phyloP scores from a whole-genome alignment of 2,113 vertebrate species.

The Eublepharis macularius region DNA sequence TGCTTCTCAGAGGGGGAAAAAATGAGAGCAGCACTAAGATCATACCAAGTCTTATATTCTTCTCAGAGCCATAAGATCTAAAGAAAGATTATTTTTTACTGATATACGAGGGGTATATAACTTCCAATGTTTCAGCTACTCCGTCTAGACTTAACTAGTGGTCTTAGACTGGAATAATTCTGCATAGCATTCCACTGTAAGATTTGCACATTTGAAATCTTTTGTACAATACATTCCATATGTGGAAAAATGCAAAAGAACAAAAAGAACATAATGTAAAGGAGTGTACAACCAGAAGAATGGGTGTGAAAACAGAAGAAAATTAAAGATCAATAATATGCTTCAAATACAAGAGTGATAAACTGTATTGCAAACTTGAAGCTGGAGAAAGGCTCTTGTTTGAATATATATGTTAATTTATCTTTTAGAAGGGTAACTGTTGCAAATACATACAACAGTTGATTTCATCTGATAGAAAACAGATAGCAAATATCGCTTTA shows the following conservation, averaged over 20 bases:
- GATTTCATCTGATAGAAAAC: not conserved
- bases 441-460: too few relatives aligned
- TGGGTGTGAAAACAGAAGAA: not conserved
- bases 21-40: not conserved
- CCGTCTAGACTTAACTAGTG: too few relatives aligned
- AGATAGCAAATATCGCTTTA: slow-evolving; percentile 2
- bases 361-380: not conserved
- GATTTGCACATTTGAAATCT: too few relatives aligned
- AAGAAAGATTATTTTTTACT: not conserved
- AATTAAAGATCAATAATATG: not conserved
- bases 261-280: not conserved
- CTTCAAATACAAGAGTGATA: not conserved
- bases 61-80: not conserved
- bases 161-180: too few relatives aligned
- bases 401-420: not conserved
- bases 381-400: not conserved
- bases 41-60: not conserved
- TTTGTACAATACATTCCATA: too few relatives aligned
- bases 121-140: not conserved
- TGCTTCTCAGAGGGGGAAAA: not conserved
- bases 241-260: not conserved
- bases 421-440: not conserved
- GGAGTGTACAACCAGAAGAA: not conserved
- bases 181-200: too few relatives aligned
- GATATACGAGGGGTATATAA: not conserved